Conservation (phyloP, 2,797 vertebrate genomes). For the Yasuhikotakia modesta region DNA sequence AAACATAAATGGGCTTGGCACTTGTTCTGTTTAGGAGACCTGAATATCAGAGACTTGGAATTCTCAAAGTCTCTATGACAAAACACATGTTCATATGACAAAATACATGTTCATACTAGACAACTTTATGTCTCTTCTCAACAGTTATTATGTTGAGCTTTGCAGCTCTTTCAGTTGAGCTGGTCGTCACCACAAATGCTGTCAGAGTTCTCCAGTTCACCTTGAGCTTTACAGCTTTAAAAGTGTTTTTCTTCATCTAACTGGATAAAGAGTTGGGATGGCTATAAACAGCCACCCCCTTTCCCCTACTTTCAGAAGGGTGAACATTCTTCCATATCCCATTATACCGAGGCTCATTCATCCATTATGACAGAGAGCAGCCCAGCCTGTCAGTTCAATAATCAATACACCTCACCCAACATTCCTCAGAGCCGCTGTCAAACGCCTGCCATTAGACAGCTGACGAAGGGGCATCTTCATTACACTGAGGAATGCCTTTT, state of each 20-base stretch:
- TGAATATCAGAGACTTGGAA: too few species aligned
- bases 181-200: not conserved
- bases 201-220: not conserved
- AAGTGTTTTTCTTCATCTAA: slow-evolving; percentile 13
- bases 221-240: slow-evolving; percentile 11
- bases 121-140: not conserved
- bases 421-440: slow-evolving; percentile 18
- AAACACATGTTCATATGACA: too few species aligned
- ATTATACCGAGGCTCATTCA: slow-evolving; percentile 17
- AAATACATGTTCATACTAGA: too few species aligned
- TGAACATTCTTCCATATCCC: slow-evolving; percentile 5
- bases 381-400: slow-evolving; percentile 20
- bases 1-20: too few species aligned
- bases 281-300: not conserved
- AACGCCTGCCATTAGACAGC: slow-evolving; percentile 18
- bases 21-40: too few species aligned
- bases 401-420: slow-evolving; percentile 32
- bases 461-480: not conserved
- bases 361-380: slow-evolving; percentile 1
- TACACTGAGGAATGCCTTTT: slow-evolving; percentile 2
- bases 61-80: too few species aligned
- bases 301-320: not conserved
- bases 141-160: not conserved
- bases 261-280: slow-evolving; percentile 9
- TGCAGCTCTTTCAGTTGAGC: not conserved